These are phyloP conservation scores for Dryas iulia DNA, from an alignment of 1,140 invertebrate genomes.

Conservation along the genomic window DNA sequence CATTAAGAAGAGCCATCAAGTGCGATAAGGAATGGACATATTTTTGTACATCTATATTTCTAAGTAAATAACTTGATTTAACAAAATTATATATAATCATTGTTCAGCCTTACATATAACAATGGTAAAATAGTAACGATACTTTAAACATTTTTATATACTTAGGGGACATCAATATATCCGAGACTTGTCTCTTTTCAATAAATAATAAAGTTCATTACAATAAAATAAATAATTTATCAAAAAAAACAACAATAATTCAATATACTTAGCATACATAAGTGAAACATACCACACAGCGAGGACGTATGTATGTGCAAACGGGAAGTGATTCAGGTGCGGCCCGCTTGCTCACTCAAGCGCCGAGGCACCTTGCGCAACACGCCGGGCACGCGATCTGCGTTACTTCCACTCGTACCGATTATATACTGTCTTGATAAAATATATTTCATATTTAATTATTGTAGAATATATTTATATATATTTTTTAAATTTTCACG, in stretches of 20 bases:
- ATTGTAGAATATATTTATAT: not conserved
- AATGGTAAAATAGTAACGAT: too few relatives aligned
- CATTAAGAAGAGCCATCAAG: too few relatives aligned
- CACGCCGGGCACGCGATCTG: slow-evolving; percentile 50
- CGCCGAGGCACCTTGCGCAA: slow-evolving; percentile 58
- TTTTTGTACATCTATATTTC: too few relatives aligned
- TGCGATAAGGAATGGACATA: too few relatives aligned
- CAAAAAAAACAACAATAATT: not conserved
- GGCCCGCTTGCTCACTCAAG: slow-evolving; percentile 61
- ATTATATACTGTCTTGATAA: not conserved
- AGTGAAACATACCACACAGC: slow-evolving; percentile 28
- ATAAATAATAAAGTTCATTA: too few relatives aligned
- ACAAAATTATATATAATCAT: too few relatives aligned
- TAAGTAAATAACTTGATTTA: too few relatives aligned
- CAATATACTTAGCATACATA: not conserved
- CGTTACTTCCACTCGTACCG: slow-evolving; percentile 20
- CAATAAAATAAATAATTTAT: not conserved
- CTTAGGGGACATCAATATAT: too few relatives aligned
- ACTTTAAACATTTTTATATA: too few relatives aligned
- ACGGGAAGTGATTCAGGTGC: slow-evolving; percentile 71
- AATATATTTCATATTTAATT: not conserved
- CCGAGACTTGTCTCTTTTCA: too few relatives aligned
- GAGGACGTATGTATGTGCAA: slow-evolving; percentile 57
- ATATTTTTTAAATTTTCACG: too few relatives aligned
- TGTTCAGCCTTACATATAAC: too few relatives aligned